Percentiles rank a stretch among this genome's conserved stretches.
Evolutionary conservation across 2,113 vertebrate species (phyloP).

Genomic region (Tachysurus vachellii): DNA sequence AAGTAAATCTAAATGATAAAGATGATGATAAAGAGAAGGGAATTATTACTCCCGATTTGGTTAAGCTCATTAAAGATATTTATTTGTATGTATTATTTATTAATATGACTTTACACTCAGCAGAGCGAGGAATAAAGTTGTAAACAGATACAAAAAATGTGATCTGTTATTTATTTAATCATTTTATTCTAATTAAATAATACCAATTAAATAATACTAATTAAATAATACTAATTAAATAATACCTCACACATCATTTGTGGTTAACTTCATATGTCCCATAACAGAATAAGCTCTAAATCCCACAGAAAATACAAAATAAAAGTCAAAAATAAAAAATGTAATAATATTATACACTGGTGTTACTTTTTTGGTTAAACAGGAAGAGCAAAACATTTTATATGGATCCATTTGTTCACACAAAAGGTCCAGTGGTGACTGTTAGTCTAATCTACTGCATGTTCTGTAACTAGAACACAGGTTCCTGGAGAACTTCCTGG

Average conservation of each 20-base stretch:
- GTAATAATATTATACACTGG: neutral
- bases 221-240: neutral
- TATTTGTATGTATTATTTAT: neutral
- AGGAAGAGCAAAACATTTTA: neutral
- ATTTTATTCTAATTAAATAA: neutral
- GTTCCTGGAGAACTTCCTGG: no score
- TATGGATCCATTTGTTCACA: neutral
- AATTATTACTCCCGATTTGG: neutral
- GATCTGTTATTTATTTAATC: neutral
- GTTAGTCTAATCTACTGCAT: neutral
- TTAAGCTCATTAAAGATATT: neutral
- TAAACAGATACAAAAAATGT: neutral
- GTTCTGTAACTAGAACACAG: no score
- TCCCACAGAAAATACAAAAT: neutral
- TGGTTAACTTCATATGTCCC: neutral
- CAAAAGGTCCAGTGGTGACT: neutral
- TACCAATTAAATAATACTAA: neutral
- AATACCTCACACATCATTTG: neutral
- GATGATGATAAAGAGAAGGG: neutral
- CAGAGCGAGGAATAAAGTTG: neutral
- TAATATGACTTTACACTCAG: neutral
- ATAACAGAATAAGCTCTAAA: neutral
- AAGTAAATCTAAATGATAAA: neutral
- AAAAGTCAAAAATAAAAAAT: neutral
- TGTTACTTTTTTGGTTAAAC: neutral